A percentile compares a stretch with the other conserved stretches of the same genome.
These are phyloP conservation scores for Bradypus variegatus DNA, from an alignment of 2,797 vertebrate species.

Conservation along the genomic window DNA sequence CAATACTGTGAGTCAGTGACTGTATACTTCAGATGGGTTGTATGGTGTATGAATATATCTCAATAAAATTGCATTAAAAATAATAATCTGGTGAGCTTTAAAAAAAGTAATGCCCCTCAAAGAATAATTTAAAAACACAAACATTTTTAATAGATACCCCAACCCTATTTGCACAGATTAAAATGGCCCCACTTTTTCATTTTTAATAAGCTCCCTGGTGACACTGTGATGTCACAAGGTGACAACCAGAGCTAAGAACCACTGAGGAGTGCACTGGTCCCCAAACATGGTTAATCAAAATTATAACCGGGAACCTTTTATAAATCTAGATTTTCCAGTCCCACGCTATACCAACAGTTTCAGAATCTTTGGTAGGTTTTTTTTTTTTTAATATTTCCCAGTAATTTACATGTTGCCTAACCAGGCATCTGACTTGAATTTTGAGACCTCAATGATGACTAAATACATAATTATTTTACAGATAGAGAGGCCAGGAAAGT, in stretches of 20 bases:
- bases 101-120: not conserved
- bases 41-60: too few relatives aligned
- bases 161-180: not conserved
- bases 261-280: not conserved
- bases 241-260: not conserved
- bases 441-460: not conserved
- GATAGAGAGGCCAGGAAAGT: not conserved
- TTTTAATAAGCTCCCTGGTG: not conserved
- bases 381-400: not conserved
- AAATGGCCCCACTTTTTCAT: not conserved
- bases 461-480: conserved; percentile 7
- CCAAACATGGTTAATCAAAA: not conserved
- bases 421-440: not conserved
- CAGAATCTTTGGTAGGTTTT: not conserved
- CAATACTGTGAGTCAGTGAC: too few relatives aligned
- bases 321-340: not conserved
- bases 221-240: not conserved
- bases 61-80: too few relatives aligned
- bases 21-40: too few relatives aligned
- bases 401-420: not conserved
- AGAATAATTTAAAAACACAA: not conserved
- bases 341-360: not conserved
- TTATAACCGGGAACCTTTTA: not conserved
- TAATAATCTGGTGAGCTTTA: not conserved
- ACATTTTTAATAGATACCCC: not conserved